Percentiles rank a stretch among this genome's conserved stretches.
Evolutionary conservation across 2,888 invertebrate species (phyloP).

Genomic region (Hesperia comma): DNA sequence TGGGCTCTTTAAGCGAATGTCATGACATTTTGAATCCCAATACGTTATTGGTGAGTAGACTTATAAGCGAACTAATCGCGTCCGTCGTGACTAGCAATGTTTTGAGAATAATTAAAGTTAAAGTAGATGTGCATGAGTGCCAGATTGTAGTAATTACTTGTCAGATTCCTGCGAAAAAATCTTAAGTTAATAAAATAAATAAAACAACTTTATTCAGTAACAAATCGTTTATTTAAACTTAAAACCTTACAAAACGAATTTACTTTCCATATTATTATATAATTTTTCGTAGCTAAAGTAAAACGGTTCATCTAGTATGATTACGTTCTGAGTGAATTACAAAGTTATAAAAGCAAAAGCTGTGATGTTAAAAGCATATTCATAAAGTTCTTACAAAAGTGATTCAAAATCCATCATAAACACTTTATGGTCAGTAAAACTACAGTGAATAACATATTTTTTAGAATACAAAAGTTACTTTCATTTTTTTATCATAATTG

Average conservation of each 20-base stretch:
- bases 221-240: conserved; percentile 51
- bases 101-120: too few species aligned
- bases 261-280: conserved; percentile 31
- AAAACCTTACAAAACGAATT: conserved; percentile 51
- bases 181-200: too few species aligned
- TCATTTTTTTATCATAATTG: not conserved
- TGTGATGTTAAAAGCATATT: conserved; percentile 24
- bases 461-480: not conserved
- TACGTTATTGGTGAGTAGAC: too few species aligned
- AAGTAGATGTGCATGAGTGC: too few species aligned
- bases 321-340: not conserved
- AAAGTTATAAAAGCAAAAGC: conserved; percentile 29
- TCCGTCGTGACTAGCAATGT: too few species aligned
- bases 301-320: not conserved
- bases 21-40: too few species aligned
- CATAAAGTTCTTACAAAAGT: conserved; percentile 1
- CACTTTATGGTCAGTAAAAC: too few species aligned
- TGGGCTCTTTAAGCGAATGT: too few species aligned
- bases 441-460: too few species aligned
- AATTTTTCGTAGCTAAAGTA: conserved; percentile 25
- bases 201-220: conserved; percentile 48
- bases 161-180: too few species aligned
- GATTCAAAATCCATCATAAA: not conserved
- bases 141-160: too few species aligned
- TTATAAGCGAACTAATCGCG: too few species aligned